phyloP scores from a whole-genome alignment of 1,140 invertebrate genomes.

The Leptoteleia sp. region DNA sequence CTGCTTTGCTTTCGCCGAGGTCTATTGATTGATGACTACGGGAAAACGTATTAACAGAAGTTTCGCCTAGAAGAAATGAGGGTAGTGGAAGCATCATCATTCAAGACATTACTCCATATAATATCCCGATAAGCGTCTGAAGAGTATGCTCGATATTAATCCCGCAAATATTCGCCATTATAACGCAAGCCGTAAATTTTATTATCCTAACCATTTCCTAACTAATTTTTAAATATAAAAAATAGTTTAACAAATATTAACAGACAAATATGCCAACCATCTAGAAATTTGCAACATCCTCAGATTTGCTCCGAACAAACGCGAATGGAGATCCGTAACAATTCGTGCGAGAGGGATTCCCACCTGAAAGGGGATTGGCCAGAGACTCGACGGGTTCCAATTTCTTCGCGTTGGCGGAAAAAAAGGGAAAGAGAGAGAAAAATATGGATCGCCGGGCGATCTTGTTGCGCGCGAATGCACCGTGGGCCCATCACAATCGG shows the following conservation, averaged over 20 bases:
- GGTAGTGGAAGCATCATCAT: constrained; percentile 48
- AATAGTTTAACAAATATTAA: too few relatives aligned
- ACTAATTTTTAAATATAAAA: too few relatives aligned
- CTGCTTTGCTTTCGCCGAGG: constrained; percentile 53
- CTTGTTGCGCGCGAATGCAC: constrained; percentile 62
- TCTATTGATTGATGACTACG: constrained; percentile 73
- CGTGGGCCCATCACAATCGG: constrained; percentile 61
- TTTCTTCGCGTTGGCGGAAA: constrained; percentile 50
- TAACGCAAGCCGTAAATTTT: too few relatives aligned
- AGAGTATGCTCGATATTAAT: too few relatives aligned
- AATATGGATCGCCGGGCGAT: constrained; percentile 56
- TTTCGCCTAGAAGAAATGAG: constrained; percentile 47
- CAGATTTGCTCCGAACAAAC: too few relatives aligned
- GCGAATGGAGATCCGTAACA: constrained; percentile 48
- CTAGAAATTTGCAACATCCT: too few relatives aligned
- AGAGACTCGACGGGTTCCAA: constrained; percentile 44
- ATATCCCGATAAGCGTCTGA: too few relatives aligned
- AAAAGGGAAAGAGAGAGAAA: too few relatives aligned
- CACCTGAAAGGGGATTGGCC: constrained; percentile 48
- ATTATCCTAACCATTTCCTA: too few relatives aligned
- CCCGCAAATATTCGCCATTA: too few relatives aligned
- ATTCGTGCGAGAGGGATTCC: constrained; percentile 54
- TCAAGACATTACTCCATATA: too few relatives aligned
- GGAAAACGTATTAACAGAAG: constrained; percentile 74
- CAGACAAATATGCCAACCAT: too few relatives aligned